phyloP scores from a whole-genome alignment of 1,140 invertebrate species.

The Mya arenaria region DNA sequence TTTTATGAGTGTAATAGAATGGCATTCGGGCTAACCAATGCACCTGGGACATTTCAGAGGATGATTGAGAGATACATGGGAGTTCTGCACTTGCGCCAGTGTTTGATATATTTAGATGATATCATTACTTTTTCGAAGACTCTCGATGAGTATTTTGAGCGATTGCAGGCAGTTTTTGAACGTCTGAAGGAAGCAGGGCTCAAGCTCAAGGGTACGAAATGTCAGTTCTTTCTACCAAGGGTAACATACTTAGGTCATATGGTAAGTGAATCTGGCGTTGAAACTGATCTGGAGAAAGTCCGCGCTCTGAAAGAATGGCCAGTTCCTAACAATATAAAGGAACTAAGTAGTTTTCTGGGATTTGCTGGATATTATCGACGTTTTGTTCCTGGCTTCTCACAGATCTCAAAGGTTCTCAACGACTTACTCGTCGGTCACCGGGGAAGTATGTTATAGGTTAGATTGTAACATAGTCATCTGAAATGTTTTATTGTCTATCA shows the following conservation, averaged over 20 bases:
- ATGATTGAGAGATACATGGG: conserved; percentile 23
- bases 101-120: conserved; percentile 55
- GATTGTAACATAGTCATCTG: too few species aligned
- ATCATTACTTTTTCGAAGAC: conserved; percentile 32
- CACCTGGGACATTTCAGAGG: conserved; percentile 33
- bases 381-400: conserved; percentile 74
- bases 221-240: conserved; percentile 74
- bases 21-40: neutral
- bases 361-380: conserved; percentile 78
- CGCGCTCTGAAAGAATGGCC: conserved; percentile 72
- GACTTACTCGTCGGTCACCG: conserved; percentile 3
- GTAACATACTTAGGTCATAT: conserved; percentile 61
- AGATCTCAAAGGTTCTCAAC: conserved; percentile 74
- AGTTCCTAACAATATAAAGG: conserved; percentile 68
- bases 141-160: too few species aligned
- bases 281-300: conserved; percentile 79
- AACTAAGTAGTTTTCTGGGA: conserved; percentile 81
- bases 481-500: too few species aligned
- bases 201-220: conserved; percentile 74
- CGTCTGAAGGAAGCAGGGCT: conserved; percentile 58
- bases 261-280: conserved; percentile 58
- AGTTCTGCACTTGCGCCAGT: conserved; percentile 6
- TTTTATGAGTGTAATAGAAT: conserved; percentile 39
- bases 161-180: conserved; percentile 69
- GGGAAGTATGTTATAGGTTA: too few species aligned